Conservation (phyloP, 2,113 vertebrate species). For the Nyctibius bracteatus region DNA sequence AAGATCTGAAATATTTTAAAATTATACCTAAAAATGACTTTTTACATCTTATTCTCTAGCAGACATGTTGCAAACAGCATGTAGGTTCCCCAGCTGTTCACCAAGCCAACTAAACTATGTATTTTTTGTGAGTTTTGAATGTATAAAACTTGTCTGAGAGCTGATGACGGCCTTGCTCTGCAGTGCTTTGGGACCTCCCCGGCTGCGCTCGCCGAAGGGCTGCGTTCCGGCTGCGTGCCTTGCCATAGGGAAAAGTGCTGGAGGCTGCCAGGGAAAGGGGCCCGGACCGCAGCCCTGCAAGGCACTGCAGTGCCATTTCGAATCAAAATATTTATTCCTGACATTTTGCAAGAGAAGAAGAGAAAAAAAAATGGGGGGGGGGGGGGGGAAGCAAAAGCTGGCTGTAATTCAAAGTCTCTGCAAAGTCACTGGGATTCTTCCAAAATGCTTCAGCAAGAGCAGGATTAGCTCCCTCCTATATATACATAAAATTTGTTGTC, state of each 20-base stretch:
- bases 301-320: neutral
- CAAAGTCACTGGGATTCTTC: slow-evolving; percentile 19
- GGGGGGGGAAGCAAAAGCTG: neutral
- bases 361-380: no score
- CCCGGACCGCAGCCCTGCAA: fast-evolving
- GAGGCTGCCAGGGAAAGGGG: neutral
- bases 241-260: fast-evolving
- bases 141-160: neutral
- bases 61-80: neutral
- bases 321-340: slow-evolving; percentile 26
- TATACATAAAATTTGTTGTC: neutral
- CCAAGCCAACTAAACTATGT: neutral
- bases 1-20: neutral
- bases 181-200: neutral
- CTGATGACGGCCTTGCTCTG: neutral
- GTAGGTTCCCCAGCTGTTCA: neutral
- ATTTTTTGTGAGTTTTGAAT: neutral
- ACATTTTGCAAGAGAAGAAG: neutral
- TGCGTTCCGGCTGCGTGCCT: fast-evolving
- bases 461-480: neutral
- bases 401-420: neutral
- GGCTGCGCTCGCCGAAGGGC: fast-evolving
- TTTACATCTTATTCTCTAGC: neutral
- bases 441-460: neutral
- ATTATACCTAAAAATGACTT: neutral